These are phyloP conservation scores for Furcula furcula DNA, from an alignment of 2,888 invertebrate species.

Conservation along the genomic window DNA sequence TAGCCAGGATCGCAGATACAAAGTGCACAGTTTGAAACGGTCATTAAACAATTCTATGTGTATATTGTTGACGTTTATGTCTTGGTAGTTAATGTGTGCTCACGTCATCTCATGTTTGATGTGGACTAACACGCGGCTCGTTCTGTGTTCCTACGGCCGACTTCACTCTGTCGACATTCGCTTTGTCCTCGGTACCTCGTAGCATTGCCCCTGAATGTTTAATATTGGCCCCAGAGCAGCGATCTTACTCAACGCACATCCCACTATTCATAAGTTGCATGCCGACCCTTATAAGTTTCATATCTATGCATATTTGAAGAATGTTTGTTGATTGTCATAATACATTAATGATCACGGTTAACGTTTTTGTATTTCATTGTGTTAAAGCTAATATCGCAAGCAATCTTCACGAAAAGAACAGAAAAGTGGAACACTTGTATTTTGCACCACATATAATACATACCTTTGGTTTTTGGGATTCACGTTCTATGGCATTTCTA, in stretches of 20 bases:
- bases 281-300: slow-evolving; percentile 60
- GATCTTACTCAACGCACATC: slow-evolving; percentile 64
- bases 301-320: slow-evolving; percentile 39
- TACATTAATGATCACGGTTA: slow-evolving; percentile 31
- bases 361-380: slow-evolving; percentile 23
- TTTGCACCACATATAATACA: too few relatives aligned
- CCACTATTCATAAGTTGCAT: slow-evolving; percentile 66
- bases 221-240: slow-evolving; percentile 60
- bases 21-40: slow-evolving; percentile 54
- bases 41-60: slow-evolving; percentile 52
- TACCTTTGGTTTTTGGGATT: slow-evolving; percentile 34
- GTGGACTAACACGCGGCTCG: slow-evolving; percentile 70
- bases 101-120: slow-evolving; percentile 70
- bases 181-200: slow-evolving; percentile 70
- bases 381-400: slow-evolving; percentile 33
- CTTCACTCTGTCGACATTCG: slow-evolving; percentile 63
- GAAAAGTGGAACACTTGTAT: slow-evolving; percentile 42
- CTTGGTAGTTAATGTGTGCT: slow-evolving; percentile 71
- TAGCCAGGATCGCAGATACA: slow-evolving; percentile 50
- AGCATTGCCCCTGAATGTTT: slow-evolving; percentile 69
- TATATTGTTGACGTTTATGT: slow-evolving; percentile 59
- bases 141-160: slow-evolving; percentile 51
- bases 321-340: slow-evolving; percentile 29
- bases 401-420: slow-evolving; percentile 52
- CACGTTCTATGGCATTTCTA: slow-evolving; percentile 19